phyloP scores from a whole-genome alignment of 2,113 vertebrate species.

The Machaerirhynchus nigripectus region DNA sequence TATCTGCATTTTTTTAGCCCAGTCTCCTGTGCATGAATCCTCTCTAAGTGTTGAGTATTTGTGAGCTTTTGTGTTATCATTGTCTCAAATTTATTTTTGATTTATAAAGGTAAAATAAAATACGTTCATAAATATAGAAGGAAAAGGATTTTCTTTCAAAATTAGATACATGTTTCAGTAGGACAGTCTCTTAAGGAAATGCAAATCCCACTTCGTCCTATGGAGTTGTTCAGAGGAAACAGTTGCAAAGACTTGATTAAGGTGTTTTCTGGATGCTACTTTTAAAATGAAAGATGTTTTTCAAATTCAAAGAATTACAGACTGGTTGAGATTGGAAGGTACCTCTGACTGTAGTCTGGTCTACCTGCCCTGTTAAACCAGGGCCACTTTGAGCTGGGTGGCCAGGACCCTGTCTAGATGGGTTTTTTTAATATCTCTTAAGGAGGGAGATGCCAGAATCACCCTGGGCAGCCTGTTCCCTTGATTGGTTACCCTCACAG shows the following conservation, averaged over 20 bases:
- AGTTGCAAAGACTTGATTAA: background rate
- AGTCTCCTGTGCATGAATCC: background rate
- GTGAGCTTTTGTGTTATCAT: background rate
- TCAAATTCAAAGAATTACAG: background rate
- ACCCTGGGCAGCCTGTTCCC: background rate
- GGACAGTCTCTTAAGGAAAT: background rate
- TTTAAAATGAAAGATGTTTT: background rate
- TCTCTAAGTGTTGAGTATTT: background rate
- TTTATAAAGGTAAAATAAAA: background rate
- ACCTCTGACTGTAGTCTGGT: background rate
- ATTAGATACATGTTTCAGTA: background rate
- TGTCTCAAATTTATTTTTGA: background rate
- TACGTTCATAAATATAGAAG: background rate
- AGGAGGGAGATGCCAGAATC: background rate
- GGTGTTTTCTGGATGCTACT: background rate
- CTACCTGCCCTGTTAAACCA: background rate
- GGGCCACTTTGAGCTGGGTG: background rate
- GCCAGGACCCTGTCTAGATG: fast-evolving
- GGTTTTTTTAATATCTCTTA: background rate
- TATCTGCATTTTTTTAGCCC: background rate
- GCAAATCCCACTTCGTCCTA: background rate
- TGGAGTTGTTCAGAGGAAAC: background rate
- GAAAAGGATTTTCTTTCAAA: background rate
- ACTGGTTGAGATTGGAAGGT: background rate
- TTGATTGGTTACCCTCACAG: background rate